Evolutionary conservation across 1,140 invertebrate genomes (phyloP).

Genomic region (Caerostris darwini): DNA sequence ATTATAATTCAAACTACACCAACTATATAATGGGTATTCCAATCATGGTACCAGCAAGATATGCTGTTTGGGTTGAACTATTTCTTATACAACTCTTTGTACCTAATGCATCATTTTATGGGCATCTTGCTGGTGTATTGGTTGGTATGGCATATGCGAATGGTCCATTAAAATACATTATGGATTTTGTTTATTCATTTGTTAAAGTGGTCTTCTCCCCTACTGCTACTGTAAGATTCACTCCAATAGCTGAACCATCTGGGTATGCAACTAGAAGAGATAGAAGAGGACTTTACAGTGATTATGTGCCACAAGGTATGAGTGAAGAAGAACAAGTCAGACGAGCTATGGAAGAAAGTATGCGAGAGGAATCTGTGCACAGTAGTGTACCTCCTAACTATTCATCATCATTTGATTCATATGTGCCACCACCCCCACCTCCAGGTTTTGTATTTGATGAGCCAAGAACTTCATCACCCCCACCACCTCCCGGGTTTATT

Average conservation of each 20-base stretch:
- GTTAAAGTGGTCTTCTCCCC: constrained; percentile 17
- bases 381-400: neutral
- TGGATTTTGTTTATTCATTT: constrained; percentile 81
- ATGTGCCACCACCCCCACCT: constrained; percentile 11
- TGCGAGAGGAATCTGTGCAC: neutral
- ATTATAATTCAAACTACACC: constrained; percentile 79
- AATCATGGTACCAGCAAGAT: constrained; percentile 84
- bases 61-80: constrained; percentile 87
- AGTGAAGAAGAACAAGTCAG: constrained; percentile 68
- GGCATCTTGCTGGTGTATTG: constrained; percentile 88
- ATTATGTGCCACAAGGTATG: constrained; percentile 67
- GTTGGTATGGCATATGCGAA: constrained; percentile 86
- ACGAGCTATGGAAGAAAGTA: constrained; percentile 62
- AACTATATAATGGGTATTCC: constrained; percentile 83
- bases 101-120: constrained; percentile 85
- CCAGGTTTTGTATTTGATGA: constrained; percentile 65
- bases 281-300: neutral
- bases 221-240: neutral
- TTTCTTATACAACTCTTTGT: constrained; percentile 86
- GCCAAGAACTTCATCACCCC: neutral
- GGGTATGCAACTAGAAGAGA: constrained; percentile 34
- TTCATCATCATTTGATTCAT: neutral
- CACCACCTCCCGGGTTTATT: constrained; percentile 59
- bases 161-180: constrained; percentile 84
- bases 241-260: constrained; percentile 32